Evolutionary conservation across 2,113 vertebrate genomes (phyloP), one percentile per base, ranked within the genome.

Genomic region (Plectropomus leopardus): DNA sequence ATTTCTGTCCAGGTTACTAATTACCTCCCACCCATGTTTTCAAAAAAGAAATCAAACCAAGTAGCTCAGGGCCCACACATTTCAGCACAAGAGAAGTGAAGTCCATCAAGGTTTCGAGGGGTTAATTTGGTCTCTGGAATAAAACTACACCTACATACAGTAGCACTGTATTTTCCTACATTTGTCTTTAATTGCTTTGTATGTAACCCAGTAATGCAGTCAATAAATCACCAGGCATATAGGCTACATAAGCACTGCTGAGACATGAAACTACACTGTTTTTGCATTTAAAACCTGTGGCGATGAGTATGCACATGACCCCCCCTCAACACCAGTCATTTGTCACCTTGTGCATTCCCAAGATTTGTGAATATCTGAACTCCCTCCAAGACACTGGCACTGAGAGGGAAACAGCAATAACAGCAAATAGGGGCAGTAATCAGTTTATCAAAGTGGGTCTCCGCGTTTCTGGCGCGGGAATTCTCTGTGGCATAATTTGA

Each of bases 401-500:
- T 32, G 0, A 40, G 72, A 40, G 40, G 16, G 54, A 76, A 76
- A 61, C 47, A 11, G 86, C 88, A 93, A 89, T 87, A 88, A 83
- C 65, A 89, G 76, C 84, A 87, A 90, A 83, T 88, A 82, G 73
- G 76, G 76, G 61, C 51, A 65, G 80, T 51, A 92, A 94, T 94
- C 89, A 45, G 92, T 92, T 85, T 89, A 94, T 94, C 91, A 90
- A 86, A 93, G 86, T 90, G 82, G 81, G 85, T 91, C 82, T 89
- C 59, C n/a, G 50, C 82, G 90, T 89, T 90, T 91, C 83, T 87
- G 89, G 85, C 86, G 76, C 42, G 36, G 87, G 83, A 90, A 92
- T 92, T 88, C 82, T 92, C 78, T 75, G 82, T 92, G 84, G 87
- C 79, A 94, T 93, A 94, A 94, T 94, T 89, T 82, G 93, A 93